phyloP scores from a whole-genome alignment of 2,888 invertebrate genomes.

The Cryptocheilus praepositus region DNA sequence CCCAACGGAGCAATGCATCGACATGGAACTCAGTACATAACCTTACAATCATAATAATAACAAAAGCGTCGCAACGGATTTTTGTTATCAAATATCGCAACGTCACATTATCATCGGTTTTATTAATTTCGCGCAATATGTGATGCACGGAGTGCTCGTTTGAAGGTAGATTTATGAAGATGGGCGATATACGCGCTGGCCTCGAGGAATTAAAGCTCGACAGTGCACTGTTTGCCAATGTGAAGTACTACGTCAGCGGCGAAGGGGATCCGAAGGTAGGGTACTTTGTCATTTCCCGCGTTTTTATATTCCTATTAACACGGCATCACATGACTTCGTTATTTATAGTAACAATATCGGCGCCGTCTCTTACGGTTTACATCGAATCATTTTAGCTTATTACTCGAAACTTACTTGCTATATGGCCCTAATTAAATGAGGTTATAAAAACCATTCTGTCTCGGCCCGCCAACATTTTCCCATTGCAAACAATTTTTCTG shows the following conservation, averaged over 20 bases:
- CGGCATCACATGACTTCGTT: not conserved
- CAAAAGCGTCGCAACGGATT: conserved; percentile 67
- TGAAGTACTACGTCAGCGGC: conserved; percentile 89
- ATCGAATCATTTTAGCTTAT: too few species aligned
- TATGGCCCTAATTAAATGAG: too few species aligned
- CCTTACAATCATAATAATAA: conserved; percentile 69
- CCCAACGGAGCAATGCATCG: not conserved
- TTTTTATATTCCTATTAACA: conserved; percentile 27
- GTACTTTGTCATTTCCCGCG: conserved; percentile 44
- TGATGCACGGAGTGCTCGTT: conserved; percentile 39
- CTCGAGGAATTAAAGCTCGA: conserved; percentile 74
- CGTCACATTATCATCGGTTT: conserved; percentile 36
- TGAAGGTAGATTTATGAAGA: conserved; percentile 51
- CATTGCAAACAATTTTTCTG: too few species aligned
- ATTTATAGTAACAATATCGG: too few species aligned
- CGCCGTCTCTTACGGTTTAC: too few species aligned
- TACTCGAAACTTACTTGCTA: too few species aligned
- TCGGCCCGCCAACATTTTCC: too few species aligned
- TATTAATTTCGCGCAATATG: conserved; percentile 36
- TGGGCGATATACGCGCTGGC: conserved; percentile 75
- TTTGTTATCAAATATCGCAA: conserved; percentile 59
- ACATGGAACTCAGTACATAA: conserved; percentile 50
- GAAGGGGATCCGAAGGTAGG: conserved; percentile 75
- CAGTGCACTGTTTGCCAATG: conserved; percentile 86
- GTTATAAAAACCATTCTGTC: too few species aligned